Evolutionary conservation across 2,888 invertebrate genomes (phyloP).

Genomic region (Chaitophorus viminalis): DNA sequence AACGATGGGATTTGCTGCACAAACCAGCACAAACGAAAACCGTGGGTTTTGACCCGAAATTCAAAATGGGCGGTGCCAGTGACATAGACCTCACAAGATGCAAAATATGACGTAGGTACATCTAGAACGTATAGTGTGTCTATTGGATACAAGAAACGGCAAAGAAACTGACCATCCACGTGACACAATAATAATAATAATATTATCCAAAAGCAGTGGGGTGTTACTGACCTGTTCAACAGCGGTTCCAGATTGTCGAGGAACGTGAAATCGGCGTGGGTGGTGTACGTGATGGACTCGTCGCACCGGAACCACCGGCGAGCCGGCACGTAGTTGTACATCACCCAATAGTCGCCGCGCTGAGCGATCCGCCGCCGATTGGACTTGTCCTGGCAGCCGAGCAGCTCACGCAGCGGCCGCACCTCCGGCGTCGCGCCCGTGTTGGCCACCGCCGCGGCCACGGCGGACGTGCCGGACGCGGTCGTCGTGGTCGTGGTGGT

Average conservation of each 20-base stretch:
- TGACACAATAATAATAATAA: no score
- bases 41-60: no score
- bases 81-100: no score
- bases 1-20: no score
- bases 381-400: conserved; percentile 76
- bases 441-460: conserved; percentile 42
- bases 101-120: no score
- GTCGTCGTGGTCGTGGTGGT: conserved; percentile 59
- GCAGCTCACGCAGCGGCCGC: conserved; percentile 68
- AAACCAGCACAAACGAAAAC: no score
- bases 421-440: conserved; percentile 27
- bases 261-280: conserved; percentile 91
- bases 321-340: conserved; percentile 85
- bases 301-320: conserved; percentile 74
- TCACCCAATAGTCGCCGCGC: conserved; percentile 86
- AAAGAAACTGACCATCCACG: no score
- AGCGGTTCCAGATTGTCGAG: conserved; percentile 88
- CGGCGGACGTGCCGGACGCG: conserved; percentile 63
- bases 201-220: no score
- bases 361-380: conserved; percentile 74
- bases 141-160: no score
- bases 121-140: no score
- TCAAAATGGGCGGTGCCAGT: no score
- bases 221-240: conserved; percentile 78
- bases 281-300: conserved; percentile 89